Evolutionary conservation across 2,888 invertebrate genomes (phyloP).

Genomic region (Amiota mariae): DNA sequence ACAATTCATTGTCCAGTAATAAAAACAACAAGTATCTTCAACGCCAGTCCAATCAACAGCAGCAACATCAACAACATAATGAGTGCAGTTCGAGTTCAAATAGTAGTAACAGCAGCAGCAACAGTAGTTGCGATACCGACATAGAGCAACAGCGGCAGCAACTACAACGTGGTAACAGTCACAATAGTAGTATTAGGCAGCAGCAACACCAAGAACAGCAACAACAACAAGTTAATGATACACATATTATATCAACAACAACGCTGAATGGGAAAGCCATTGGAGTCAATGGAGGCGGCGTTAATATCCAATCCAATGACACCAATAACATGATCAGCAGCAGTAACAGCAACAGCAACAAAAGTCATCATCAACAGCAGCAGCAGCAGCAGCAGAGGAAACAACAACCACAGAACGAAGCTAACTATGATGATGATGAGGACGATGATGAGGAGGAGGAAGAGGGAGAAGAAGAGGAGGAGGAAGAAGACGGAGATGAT

Average conservation of each 20-base stretch:
- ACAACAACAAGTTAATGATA: slow-evolving; percentile 17
- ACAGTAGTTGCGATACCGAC: slow-evolving; percentile 37
- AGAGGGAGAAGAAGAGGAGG: slow-evolving; percentile 27
- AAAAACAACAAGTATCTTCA: slow-evolving; percentile 14
- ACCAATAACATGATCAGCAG: slow-evolving; percentile 23
- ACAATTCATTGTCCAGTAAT: slow-evolving; percentile 36
- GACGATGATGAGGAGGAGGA: slow-evolving; percentile 22
- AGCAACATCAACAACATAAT: neutral
- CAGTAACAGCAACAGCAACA: slow-evolving; percentile 42
- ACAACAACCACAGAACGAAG: slow-evolving; percentile 31
- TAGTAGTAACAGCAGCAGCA: slow-evolving; percentile 29
- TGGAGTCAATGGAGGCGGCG: slow-evolving; percentile 5
- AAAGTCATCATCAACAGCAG: slow-evolving; percentile 43
- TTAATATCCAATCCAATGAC: slow-evolving; percentile 32
- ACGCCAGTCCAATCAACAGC: neutral
- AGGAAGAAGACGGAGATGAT: slow-evolving; percentile 34
- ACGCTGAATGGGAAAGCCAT: slow-evolving; percentile 13
- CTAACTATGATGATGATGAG: slow-evolving; percentile 27
- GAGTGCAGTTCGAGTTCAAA: slow-evolving; percentile 28
- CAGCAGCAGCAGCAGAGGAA: slow-evolving; percentile 39
- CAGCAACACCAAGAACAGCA: slow-evolving; percentile 42
- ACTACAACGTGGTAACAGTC: neutral
- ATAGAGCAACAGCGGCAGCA: slow-evolving; percentile 44
- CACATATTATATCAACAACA: slow-evolving; percentile 1
- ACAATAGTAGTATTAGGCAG: neutral